A percentile compares a stretch with the other conserved stretches of the same genome.
phyloP scores from a whole-genome alignment of 1,140 invertebrate genomes.

The Hestina assimilis region DNA sequence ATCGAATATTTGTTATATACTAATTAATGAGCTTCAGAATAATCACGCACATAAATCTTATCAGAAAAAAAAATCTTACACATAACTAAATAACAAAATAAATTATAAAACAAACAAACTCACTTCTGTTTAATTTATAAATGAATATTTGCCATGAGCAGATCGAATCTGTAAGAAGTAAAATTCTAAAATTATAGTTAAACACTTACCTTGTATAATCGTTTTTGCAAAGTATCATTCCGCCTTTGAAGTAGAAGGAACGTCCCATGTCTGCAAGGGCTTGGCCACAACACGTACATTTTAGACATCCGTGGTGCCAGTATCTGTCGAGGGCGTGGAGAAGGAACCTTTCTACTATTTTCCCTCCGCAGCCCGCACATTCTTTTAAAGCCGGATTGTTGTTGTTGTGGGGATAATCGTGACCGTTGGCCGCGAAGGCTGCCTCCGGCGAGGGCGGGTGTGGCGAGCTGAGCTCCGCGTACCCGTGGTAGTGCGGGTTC shows the following conservation, averaged over 20 bases:
- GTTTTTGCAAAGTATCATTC: constrained; percentile 95
- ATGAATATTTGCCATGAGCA: too few relatives aligned
- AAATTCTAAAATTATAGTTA: too few relatives aligned
- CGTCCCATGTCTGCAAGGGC: constrained; percentile 92
- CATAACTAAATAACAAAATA: neutral
- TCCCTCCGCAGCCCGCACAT: constrained; percentile 84
- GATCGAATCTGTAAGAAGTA: too few relatives aligned
- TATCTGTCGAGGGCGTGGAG: constrained; percentile 93
- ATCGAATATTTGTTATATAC: constrained; percentile 35
- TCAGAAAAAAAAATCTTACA: neutral
- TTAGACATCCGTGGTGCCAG: constrained; percentile 96
- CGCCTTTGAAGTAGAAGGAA: constrained; percentile 93
- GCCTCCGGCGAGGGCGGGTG: constrained; percentile 83
- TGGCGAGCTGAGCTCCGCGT: constrained; percentile 83
- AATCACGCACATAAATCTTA: too few relatives aligned
- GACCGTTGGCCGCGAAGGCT: constrained; percentile 72
- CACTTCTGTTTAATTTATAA: too few relatives aligned
- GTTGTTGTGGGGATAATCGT: constrained; percentile 78
- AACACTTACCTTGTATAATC: constrained; percentile 93
- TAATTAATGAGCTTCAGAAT: constrained; percentile 42
- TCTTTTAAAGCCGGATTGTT: constrained; percentile 82
- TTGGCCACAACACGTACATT: constrained; percentile 92
- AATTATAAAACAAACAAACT: too few relatives aligned
- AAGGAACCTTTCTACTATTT: constrained; percentile 93
- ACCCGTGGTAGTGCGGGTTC: constrained; percentile 86